These are phyloP conservation scores for Keiferia lycopersicella DNA, from an alignment of 2,888 invertebrate genomes.

Conservation along the genomic window DNA sequence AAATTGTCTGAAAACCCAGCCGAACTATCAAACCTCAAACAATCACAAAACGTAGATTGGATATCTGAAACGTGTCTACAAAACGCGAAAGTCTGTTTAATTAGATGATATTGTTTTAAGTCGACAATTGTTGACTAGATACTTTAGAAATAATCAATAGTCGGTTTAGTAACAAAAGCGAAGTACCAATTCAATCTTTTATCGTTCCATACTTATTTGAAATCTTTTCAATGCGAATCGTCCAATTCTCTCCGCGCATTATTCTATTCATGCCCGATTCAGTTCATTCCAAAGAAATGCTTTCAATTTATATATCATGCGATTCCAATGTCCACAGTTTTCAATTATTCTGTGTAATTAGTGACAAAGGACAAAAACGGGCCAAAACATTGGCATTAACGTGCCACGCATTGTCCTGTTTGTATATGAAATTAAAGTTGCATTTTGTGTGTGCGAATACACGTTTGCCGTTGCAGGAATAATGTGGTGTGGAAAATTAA, in stretches of 20 bases:
- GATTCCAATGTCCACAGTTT: constrained; percentile 6
- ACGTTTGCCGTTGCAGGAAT: not conserved
- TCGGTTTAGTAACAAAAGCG: not conserved
- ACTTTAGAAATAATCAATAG: no score
- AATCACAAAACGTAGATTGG: not conserved
- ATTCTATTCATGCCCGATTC: constrained; percentile 21
- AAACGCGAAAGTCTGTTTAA: not conserved
- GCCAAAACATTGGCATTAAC: not conserved
- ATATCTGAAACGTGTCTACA: not conserved
- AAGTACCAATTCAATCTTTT: constrained; percentile 8
- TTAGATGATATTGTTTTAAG: no score
- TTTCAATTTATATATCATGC: constrained; percentile 13
- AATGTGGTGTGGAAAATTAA: not conserved
- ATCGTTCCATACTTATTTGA: constrained; percentile 20
- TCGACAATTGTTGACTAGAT: no score
- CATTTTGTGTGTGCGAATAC: constrained; percentile 11
- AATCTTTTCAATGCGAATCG: constrained; percentile 16
- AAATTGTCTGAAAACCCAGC: not conserved
- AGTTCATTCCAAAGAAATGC: not conserved
- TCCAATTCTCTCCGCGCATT: constrained; percentile 13
- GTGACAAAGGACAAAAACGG: not conserved
- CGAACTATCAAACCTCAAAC: not conserved
- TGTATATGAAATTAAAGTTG: not conserved
- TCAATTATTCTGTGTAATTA: constrained; percentile 1
- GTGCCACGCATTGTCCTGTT: not conserved